These are phyloP conservation scores for Peromyscus polionotus DNA, from an alignment of 2,113 vertebrate species.

Conservation along the genomic window DNA sequence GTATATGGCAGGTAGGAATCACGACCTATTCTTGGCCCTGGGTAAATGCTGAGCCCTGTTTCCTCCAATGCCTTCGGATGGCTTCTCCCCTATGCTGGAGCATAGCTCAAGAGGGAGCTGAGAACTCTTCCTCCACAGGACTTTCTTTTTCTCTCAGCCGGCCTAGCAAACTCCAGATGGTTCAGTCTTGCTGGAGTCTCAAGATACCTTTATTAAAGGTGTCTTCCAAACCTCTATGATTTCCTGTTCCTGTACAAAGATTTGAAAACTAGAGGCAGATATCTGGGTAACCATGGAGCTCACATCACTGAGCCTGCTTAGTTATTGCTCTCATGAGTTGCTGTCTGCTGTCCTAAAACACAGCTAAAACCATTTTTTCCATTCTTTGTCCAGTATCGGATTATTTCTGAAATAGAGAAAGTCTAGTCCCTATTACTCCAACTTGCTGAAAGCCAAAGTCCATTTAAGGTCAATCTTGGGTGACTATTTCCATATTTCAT, in stretches of 20 bases:
- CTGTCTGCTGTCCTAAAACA: background rate
- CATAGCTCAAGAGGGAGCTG: background rate
- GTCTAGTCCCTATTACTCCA: background rate
- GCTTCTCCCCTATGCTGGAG: background rate
- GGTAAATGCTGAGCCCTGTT: background rate
- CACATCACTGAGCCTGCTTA: background rate
- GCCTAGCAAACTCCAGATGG: background rate
- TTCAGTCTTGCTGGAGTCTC: background rate
- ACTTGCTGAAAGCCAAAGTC: background rate
- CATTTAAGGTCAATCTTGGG: background rate
- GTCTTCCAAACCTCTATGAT: background rate
- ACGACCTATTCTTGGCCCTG: background rate
- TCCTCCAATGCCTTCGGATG: background rate
- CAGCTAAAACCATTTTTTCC: background rate
- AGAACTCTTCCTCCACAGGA: background rate
- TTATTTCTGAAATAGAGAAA: background rate
- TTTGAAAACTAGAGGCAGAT: background rate
- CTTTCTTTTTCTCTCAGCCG: background rate
- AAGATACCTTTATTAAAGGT: background rate
- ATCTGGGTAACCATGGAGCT: background rate
- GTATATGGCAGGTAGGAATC: no score
- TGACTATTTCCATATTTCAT: background rate
- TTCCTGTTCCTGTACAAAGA: background rate
- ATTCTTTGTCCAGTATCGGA: background rate
- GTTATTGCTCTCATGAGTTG: background rate